Evolutionary conservation across 2,888 invertebrate genomes (phyloP).

Genomic region (Molorchus minor): DNA sequence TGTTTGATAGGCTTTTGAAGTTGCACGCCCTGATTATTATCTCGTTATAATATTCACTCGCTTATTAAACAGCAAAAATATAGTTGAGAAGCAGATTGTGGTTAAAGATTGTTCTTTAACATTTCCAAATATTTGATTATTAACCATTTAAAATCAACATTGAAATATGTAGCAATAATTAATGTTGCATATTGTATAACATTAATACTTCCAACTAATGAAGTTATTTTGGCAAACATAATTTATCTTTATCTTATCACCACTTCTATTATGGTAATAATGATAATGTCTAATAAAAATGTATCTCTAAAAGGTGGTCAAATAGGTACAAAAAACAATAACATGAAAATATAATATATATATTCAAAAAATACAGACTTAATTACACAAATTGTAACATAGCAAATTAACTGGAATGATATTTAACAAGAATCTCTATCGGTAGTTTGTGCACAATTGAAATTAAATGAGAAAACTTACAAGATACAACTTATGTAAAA

Average conservation of each 20-base stretch:
- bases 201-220: too few species aligned
- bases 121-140: too few species aligned
- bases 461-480: conserved; percentile 23
- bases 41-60: too few species aligned
- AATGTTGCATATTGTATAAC: too few species aligned
- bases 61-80: too few species aligned
- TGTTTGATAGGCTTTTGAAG: too few species aligned
- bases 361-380: conserved; percentile 37
- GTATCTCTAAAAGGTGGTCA: not conserved
- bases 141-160: too few species aligned
- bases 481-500: conserved; percentile 5
- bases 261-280: not conserved
- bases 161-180: too few species aligned
- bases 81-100: too few species aligned
- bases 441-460: conserved; percentile 13
- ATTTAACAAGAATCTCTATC: conserved; percentile 24
- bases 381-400: conserved; percentile 38
- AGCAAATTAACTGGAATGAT: conserved; percentile 41
- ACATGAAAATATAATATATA: conserved; percentile 5
- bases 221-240: conserved; percentile 6
- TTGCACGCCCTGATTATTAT: too few species aligned
- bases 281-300: not conserved
- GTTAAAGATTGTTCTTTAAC: too few species aligned
- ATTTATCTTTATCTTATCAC: conserved; percentile 17
- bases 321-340: conserved; percentile 4